Percentiles rank a stretch among this genome's conserved stretches.
Evolutionary conservation across 2,888 invertebrate species (phyloP).

Genomic region (Hemistola chrysoprasaria): DNA sequence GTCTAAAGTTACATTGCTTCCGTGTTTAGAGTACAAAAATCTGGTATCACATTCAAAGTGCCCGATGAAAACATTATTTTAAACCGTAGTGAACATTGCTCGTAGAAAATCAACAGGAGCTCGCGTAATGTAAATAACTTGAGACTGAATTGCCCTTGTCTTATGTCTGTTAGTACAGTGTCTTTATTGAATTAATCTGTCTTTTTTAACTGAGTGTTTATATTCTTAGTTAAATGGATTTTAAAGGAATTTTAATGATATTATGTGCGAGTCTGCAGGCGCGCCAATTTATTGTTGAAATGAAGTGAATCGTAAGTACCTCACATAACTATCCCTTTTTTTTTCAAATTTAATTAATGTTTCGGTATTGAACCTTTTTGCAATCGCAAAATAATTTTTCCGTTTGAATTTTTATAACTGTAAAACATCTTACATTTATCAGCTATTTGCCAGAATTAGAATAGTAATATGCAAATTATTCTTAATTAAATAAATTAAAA

Average conservation of each 20-base stretch:
- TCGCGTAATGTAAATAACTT: conserved; percentile 46
- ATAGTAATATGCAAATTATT: no score
- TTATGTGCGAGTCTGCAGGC: conserved; percentile 15
- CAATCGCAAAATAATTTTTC: no score
- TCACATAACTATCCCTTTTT: no score
- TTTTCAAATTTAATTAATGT: no score
- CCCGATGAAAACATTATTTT: conserved; percentile 35
- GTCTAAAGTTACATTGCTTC: no score
- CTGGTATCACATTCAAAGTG: conserved; percentile 30
- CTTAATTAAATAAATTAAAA: no score
- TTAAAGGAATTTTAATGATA: no score
- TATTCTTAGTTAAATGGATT: conserved; percentile 36
- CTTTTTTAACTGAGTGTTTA: conserved; percentile 39
- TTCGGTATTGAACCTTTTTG: no score
- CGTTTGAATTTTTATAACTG: no score
- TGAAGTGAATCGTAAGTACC: conserved; percentile 41
- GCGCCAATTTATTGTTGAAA: conserved; percentile 22
- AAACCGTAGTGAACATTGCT: conserved; percentile 41
- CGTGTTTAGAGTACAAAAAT: conserved; percentile 6
- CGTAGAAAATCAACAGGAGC: conserved; percentile 69
- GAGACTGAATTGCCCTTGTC: conserved; percentile 49
- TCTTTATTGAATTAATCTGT: conserved; percentile 35
- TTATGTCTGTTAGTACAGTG: conserved; percentile 50
- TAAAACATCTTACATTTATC: no score
- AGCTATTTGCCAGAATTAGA: no score